Evolutionary conservation across 2,113 vertebrate species (phyloP), one percentile per base, ranked within the genome.

Genomic region (Rhombomys opimus): DNA sequence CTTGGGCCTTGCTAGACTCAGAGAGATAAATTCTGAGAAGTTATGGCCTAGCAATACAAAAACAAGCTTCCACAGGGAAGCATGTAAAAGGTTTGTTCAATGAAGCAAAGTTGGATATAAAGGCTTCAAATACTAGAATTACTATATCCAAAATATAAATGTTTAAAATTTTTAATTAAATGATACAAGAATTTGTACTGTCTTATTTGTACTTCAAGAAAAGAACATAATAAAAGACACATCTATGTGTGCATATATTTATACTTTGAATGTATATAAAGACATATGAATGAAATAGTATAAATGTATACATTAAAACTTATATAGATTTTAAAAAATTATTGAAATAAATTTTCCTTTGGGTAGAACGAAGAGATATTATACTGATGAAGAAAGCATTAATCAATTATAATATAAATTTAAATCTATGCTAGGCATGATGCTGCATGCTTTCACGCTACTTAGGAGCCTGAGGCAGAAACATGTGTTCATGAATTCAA

Each of bases 141-240:
- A 68, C 27, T 91, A 18, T 76, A 76, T 75, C 7, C 27, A 81
- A 81, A 91, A 88, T 63, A 25, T 67, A 65, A 70, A 87, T 65
- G 65, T 57, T 94, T 68, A 70, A 93, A 93, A 68, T 91, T 80
- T 67, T 77, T 78, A 82, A 92, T 17, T 23, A 82, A 92, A 50
- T 63, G 10, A 87, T 52, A 46, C 3, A 92, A 54, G 12, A 27
- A 67, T 92, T 84, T 87, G 77, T 65, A 87, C 52, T 70, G 46
- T 5, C 4, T 46, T 5, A 46, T 46, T 46, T 46, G 46, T 46
- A 46, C 46, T 85, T 17, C 7, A 67, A 89, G 41, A 41, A 89
- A 87, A 93, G 50, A 46, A 46, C 10, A 65, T 54, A 86, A 41
- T 70, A 65, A 52, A 86, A 67, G 61, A 91, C 30, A 82, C 2